Percentiles rank a stretch among this genome's conserved stretches.
Conservation (phyloP, 1,140 invertebrate species). For the Drosophila pseudoobscura region DNA sequence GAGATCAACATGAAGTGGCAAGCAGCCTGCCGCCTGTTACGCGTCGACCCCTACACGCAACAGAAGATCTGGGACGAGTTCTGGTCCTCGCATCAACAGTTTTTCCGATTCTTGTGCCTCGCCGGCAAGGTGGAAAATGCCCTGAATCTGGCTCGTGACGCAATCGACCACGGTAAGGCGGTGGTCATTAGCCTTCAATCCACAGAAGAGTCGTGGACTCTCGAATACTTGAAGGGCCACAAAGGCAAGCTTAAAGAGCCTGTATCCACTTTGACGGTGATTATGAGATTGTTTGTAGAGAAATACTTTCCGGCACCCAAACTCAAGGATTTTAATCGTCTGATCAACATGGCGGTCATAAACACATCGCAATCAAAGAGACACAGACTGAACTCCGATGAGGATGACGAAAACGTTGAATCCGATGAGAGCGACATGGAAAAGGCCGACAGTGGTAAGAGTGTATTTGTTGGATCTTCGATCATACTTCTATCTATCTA, state of each 20-base stretch:
- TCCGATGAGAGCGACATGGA: constrained; percentile 43
- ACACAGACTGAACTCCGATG: constrained; percentile 5
- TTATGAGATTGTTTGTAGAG: constrained; percentile 96
- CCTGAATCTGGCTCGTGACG: constrained; percentile 91
- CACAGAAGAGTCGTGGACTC: constrained; percentile 97
- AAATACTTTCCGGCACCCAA: constrained; percentile 98
- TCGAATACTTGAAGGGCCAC: constrained; percentile 96
- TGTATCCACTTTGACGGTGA: constrained; percentile 98
- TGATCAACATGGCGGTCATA: constrained; percentile 58
- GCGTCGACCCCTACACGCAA: constrained; percentile 93
- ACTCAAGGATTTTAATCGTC: constrained; percentile 89
- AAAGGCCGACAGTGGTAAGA: not conserved
- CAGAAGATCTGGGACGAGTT: constrained; percentile 98
- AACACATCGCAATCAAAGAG: constrained; percentile 26
- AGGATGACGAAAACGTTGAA: constrained; percentile 21
- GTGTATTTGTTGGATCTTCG: too few species aligned
- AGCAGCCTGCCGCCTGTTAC: constrained; percentile 95
- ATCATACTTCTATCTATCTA: too few species aligned
- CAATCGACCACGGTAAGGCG: constrained; percentile 97
- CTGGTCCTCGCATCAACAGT: constrained; percentile 99
- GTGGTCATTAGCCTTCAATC: constrained; percentile 99
- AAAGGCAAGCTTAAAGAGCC: constrained; percentile 98
- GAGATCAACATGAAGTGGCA: constrained; percentile 96
- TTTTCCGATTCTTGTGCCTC: constrained; percentile 99
- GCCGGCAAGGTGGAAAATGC: constrained; percentile 97